phyloP scores from a whole-genome alignment of 2,797 vertebrate genomes.

The Allobates femoralis region DNA sequence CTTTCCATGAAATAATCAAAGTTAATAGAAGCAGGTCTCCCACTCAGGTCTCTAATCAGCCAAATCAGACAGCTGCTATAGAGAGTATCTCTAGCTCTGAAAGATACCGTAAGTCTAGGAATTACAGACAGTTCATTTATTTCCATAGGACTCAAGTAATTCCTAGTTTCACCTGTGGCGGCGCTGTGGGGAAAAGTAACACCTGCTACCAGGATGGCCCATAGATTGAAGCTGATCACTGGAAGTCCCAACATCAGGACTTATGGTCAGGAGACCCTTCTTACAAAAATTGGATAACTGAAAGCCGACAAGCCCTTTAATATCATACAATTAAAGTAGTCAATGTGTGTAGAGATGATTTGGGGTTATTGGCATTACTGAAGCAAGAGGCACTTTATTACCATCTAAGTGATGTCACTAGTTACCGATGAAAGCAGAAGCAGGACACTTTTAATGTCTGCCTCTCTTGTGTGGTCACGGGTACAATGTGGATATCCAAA shows the following conservation, averaged over 20 bases:
- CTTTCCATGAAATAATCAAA: not conserved
- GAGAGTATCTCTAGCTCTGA: not conserved
- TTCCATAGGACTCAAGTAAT: not conserved
- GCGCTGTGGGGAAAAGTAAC: not conserved
- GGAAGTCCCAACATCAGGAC: not conserved
- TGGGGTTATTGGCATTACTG: constrained; percentile 1
- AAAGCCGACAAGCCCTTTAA: constrained; percentile 19
- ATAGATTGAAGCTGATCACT: not conserved
- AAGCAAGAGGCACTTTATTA: constrained; percentile 40
- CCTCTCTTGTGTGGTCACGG: not conserved
- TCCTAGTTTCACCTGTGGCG: not conserved
- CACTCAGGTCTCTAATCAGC: not conserved
- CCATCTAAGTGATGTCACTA: constrained; percentile 67
- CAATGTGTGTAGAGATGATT: not conserved
- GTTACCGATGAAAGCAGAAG: not conserved
- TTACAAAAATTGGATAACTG: not conserved
- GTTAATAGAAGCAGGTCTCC: not conserved
- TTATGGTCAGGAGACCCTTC: not conserved
- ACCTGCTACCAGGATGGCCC: not conserved
- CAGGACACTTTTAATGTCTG: not conserved
- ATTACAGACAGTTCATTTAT: not conserved
- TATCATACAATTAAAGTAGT: constrained; percentile 13
- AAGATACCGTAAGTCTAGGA: not conserved
- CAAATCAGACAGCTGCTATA: not conserved
- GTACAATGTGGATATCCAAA: constrained; percentile 15